phyloP scores from a whole-genome alignment of 2,888 invertebrate genomes.

The Spialia ferax region DNA sequence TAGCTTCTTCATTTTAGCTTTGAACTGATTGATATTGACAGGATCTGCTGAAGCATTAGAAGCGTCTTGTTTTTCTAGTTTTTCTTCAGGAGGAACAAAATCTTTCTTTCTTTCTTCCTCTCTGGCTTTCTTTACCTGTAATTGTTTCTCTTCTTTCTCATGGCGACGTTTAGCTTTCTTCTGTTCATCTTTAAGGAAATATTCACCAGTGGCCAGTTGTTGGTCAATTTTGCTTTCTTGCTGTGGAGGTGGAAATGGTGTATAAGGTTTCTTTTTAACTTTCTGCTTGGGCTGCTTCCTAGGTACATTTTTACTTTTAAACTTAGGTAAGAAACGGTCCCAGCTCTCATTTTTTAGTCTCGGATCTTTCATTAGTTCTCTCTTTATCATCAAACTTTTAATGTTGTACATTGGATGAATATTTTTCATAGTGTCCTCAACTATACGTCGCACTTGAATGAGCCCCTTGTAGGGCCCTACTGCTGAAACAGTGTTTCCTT shows the following conservation, averaged over 20 bases:
- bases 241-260: constrained; percentile 98
- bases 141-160: constrained; percentile 93
- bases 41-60: constrained; percentile 55
- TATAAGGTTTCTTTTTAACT: constrained; percentile 96
- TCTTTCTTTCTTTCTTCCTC: constrained; percentile 93
- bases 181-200: constrained; percentile 96
- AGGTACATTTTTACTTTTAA: constrained; percentile 95
- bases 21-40: constrained; percentile 90
- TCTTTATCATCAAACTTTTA: constrained; percentile 98
- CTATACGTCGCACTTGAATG: constrained; percentile 94
- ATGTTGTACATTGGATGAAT: constrained; percentile 99
- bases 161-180: constrained; percentile 90
- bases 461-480: constrained; percentile 98
- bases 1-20: constrained; percentile 90
- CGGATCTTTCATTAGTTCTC: constrained; percentile 97
- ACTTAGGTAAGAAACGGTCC: constrained; percentile 98
- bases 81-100: constrained; percentile 93
- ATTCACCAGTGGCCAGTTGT: constrained; percentile 97
- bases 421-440: constrained; percentile 99
- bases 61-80: constrained; percentile 52
- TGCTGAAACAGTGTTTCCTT: constrained; percentile 98
- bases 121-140: constrained; percentile 90
- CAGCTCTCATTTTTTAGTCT: constrained; percentile 97
- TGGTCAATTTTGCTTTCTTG: constrained; percentile 97
- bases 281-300: constrained; percentile 96